Evolutionary conservation across 2,113 vertebrate genomes (phyloP).

Genomic region (Desmodus rotundus): DNA sequence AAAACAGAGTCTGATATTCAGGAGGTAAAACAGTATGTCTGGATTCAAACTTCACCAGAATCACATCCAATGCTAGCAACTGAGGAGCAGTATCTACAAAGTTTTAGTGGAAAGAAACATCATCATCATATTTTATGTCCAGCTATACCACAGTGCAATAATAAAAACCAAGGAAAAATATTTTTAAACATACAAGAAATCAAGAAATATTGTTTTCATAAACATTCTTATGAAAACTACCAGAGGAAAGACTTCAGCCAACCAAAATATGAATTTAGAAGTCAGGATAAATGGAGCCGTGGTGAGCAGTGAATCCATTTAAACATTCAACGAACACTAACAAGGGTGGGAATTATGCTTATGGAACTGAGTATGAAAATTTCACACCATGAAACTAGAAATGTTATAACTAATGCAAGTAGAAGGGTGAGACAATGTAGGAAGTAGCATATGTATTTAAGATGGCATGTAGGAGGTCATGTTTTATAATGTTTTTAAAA

Average conservation of each 20-base stretch:
- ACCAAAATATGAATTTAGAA: conserved; percentile 54
- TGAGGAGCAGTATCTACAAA: not conserved
- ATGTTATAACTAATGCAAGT: conserved; percentile 41
- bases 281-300: conserved; percentile 23
- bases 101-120: conserved; percentile 42
- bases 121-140: conserved; percentile 38
- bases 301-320: conserved; percentile 39
- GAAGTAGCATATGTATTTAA: not conserved
- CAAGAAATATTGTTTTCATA: conserved; percentile 60
- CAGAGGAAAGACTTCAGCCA: conserved; percentile 26
- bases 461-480: conserved; percentile 8
- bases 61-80: not conserved
- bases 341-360: conserved; percentile 10
- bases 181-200: conserved; percentile 58
- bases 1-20: not conserved
- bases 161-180: conserved; percentile 52
- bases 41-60: not conserved
- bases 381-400: conserved; percentile 16
- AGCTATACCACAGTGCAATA: conserved; percentile 35
- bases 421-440: not conserved
- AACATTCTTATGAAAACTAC: conserved; percentile 59
- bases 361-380: conserved; percentile 15
- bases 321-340: conserved; percentile 30
- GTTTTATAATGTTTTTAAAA: conserved; percentile 23
- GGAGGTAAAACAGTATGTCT: conserved; percentile 5